A percentile compares a stretch with the other conserved stretches of the same genome.
Evolutionary conservation across 1,140 invertebrate species (phyloP).

Genomic region (Ylistrum balloti): DNA sequence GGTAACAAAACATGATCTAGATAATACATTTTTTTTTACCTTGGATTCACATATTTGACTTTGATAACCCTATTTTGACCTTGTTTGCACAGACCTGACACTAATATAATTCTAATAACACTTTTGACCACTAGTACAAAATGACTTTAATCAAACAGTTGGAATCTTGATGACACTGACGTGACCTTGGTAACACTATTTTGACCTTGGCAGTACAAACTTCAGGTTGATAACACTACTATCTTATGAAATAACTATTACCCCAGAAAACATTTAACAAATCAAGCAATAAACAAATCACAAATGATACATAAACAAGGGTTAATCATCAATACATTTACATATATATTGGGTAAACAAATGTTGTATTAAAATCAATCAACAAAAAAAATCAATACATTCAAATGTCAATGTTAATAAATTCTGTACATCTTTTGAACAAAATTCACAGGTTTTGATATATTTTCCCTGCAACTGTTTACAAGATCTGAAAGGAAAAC

Average conservation of each 20-base stretch:
- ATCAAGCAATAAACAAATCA: conserved; percentile 28
- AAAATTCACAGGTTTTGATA: neutral
- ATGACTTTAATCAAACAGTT: neutral
- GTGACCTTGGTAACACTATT: neutral
- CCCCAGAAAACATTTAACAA: neutral
- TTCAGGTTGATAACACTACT: too few species aligned
- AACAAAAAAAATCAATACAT: conserved; percentile 27
- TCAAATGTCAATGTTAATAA: neutral
- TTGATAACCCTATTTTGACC: too few species aligned
- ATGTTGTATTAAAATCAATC: neutral
- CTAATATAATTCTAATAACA: too few species aligned
- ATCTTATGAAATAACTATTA: neutral
- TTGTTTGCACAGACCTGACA: too few species aligned
- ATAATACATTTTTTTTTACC: too few species aligned
- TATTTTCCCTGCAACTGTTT: neutral
- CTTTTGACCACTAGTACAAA: neutral
- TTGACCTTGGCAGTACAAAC: neutral
- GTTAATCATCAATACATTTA: conserved; percentile 23
- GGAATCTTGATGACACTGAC: neutral
- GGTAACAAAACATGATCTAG: too few species aligned
- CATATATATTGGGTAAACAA: neutral
- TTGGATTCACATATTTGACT: too few species aligned
- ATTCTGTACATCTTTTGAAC: neutral
- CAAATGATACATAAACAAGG: conserved; percentile 21
- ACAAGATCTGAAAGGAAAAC: neutral